A percentile compares a stretch with the other conserved stretches of the same genome.
phyloP scores from a whole-genome alignment of 2,797 vertebrate species.

The Macroramphosus scolopax region DNA sequence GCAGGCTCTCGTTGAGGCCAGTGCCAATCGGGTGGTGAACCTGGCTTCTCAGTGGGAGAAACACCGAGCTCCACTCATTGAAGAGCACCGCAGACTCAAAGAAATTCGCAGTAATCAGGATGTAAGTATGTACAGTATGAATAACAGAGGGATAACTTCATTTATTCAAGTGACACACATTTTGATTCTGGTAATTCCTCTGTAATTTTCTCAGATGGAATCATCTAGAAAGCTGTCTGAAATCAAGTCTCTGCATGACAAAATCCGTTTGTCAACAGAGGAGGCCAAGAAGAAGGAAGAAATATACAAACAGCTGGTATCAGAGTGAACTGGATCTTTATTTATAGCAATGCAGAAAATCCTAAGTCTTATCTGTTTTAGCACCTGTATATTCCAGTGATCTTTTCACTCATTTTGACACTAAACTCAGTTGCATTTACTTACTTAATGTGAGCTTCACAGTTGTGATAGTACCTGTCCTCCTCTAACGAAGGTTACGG shows the following conservation, averaged over 20 bases:
- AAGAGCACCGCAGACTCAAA: slow-evolving; percentile 84
- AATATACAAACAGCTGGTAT: slow-evolving; percentile 86
- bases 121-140: slow-evolving; percentile 67
- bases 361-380: too few relatives aligned
- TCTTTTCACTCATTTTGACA: background rate
- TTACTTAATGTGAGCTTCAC: slow-evolving; percentile 1
- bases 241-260: slow-evolving; percentile 85
- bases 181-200: background rate
- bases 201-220: slow-evolving; percentile 74
- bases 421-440: too few relatives aligned
- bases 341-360: too few relatives aligned
- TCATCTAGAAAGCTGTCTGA: slow-evolving; percentile 85
- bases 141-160: fast-evolving
- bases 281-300: slow-evolving; percentile 89
- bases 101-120: slow-evolving; percentile 83
- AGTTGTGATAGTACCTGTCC: background rate
- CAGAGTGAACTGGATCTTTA: too few relatives aligned
- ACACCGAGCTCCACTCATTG: slow-evolving; percentile 85
- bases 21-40: slow-evolving; percentile 81
- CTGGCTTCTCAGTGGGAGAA: slow-evolving; percentile 91
- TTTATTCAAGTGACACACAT: background rate
- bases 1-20: slow-evolving; percentile 84
- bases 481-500: slow-evolving; percentile 72
- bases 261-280: slow-evolving; percentile 82
- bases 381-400: background rate